Evolutionary conservation across 2,888 invertebrate genomes (phyloP).

Genomic region (Odiellus spinosus): DNA sequence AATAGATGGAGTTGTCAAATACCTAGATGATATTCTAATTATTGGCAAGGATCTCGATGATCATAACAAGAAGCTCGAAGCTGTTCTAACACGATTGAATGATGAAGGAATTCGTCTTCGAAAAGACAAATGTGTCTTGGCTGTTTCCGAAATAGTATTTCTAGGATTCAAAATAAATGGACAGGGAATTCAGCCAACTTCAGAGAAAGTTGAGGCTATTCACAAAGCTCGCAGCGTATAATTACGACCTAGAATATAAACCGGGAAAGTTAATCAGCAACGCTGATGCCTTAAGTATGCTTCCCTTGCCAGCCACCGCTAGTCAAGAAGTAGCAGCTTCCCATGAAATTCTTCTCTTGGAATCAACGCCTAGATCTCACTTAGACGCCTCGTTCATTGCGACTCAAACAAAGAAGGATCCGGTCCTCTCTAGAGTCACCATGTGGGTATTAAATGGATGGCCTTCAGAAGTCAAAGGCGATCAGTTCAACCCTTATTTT

Average conservation of each 20-base stretch:
- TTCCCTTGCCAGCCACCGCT: background rate
- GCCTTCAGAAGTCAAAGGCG: no score
- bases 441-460: no score
- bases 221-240: background rate
- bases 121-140: background rate
- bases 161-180: conserved; percentile 2
- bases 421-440: no score
- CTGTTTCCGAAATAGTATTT: conserved; percentile 1
- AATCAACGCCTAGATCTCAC: no score
- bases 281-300: conserved; percentile 4
- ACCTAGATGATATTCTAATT: background rate
- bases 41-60: background rate
- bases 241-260: background rate
- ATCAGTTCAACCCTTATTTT: no score
- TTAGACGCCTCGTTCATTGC: no score
- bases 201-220: background rate
- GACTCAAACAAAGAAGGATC: no score
- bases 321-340: background rate
- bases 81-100: no score
- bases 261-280: conserved; percentile 4
- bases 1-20: no score
- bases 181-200: conserved; percentile 6
- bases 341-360: conserved; percentile 4
- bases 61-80: no score
- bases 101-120: no score